Base-by-base conservation (phyloP, 2,888 invertebrate species). In the Drosophila ezoana region DNA sequence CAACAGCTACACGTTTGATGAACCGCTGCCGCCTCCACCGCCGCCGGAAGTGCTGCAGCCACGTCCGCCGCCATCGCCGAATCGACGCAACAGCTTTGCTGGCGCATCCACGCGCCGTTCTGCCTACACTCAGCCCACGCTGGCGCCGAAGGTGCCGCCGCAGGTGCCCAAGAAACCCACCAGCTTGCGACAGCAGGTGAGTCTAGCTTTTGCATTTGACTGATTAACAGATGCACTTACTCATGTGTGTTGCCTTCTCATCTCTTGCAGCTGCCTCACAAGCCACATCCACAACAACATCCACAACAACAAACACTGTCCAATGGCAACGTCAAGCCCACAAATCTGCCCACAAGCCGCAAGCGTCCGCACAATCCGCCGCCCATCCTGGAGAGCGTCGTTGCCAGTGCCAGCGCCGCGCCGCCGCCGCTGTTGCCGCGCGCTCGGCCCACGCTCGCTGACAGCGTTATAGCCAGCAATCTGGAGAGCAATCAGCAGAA, bases 11-110 rank as follows among this genome's bases (percentile, higher is more conserved):
- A 90, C 89, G 28, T 86, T 90, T 32, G 93, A 92, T 48, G 92
- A 92, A 64, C 92, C 92, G 5, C 71, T 92, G 74, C 93, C 92
- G 13, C 92, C 92, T 57, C 93, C 92, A 58, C 93, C 93, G 58
- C 92, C 93, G 1, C 92, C 92, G 35, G 92, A 92, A 81, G 82
- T 93, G 43, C 68, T 92, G 14, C 91, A 90, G 18, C 83, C 82
- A 0, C 72, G 76, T 4, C 89, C 91, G 68, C 88, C 90, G 18
- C 88, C 90, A 41, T 90, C 92, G 58, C 90, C 92, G 16, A 92
- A 90, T 66, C 80, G 92, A 16, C 89, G 92, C 63, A 92, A 92
- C 70, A 93, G 92, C 65, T 92, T 93, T 72, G 92, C 93, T 3
- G 92, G 92, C 6, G 91, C 92, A 13, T 90, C 92, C 2, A 89